Base-by-base conservation (phyloP, 2,888 invertebrate genomes). In the Meandrusa payeni region DNA sequence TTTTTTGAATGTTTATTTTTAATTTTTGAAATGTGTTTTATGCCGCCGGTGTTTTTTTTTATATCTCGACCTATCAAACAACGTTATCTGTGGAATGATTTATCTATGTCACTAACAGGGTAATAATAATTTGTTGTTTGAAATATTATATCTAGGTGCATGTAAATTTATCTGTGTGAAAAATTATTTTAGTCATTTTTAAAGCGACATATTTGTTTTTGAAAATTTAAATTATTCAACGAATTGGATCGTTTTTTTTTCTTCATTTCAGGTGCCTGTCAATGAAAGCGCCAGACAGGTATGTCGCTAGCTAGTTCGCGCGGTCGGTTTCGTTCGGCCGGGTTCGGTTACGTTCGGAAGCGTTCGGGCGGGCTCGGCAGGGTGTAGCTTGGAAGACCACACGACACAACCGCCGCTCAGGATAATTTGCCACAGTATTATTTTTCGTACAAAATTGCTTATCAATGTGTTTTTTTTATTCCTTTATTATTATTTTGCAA, bases 251-350 rank as follows among this genome's bases (percentile, higher is more conserved):
- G 88, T 85, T 88, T 90, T 90, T n/a, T 86, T 90, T 91, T 90
- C 91, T 90, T 91, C 85, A 85, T 91, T 91, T 89, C 91, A 91
- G 91, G 91, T 91, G 91, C 90, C 91, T 91, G 91, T 91, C 91
- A 89, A 91, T 91, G 90, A 91, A 91, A 90, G 91, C 91, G 90
- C 91, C 91, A 87, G 91, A 91, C 89, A 91, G 91, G 91, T 91
- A 91, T 91, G 87, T 87, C 79, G 72, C 82, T 82, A 80, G 70
- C 69, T 79, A 76, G 72, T 67, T 76, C 73, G 72, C 74, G 76
- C 80, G 72, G 77, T 82, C 77, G 73, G 72, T 85, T 76, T 75
- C 81, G 76, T 76, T 82, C 79, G 78, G 75, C 78, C 76, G 76
- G 67, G 71, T 77, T 81, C 77, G 79, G 79, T 79, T 69, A 62